Percentiles rank a stretch among this genome's conserved stretches.
Evolutionary conservation across 2,888 invertebrate species (phyloP).

Genomic region (Leptarthrus brevirostris): DNA sequence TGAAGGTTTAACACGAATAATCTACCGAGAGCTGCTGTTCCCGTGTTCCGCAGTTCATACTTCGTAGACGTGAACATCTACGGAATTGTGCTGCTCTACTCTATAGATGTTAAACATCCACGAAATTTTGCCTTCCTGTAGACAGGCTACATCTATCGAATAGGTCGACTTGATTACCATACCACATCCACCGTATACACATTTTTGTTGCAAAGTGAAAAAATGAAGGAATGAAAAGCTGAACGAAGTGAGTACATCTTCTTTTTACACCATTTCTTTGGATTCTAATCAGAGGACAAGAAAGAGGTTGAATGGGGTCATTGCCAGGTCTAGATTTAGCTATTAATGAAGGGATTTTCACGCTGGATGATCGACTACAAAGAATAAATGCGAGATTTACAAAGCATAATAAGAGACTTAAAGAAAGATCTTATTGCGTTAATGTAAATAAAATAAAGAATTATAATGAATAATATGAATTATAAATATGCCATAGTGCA

Average conservation of each 20-base stretch:
- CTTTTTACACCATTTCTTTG: slow-evolving; percentile 20
- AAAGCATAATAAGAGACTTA: too few relatives aligned
- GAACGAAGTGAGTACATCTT: slow-evolving; percentile 7
- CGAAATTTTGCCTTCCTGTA: not conserved
- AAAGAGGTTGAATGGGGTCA: slow-evolving; percentile 34
- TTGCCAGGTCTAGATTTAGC: slow-evolving; percentile 28
- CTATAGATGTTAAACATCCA: not conserved
- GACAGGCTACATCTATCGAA: not conserved
- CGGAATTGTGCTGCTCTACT: not conserved
- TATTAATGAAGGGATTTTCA: too few relatives aligned
- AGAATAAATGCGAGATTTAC: too few relatives aligned
- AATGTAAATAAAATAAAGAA: too few relatives aligned
- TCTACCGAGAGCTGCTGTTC: not conserved
- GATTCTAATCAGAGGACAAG: slow-evolving; percentile 31
- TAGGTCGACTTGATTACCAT: slow-evolving; percentile 6
- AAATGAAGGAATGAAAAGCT: not conserved
- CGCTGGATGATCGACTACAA: too few relatives aligned
- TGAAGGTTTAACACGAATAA: not conserved
- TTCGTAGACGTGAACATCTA: not conserved
- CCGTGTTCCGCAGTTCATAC: too few relatives aligned
- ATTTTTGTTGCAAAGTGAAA: slow-evolving; percentile 21
- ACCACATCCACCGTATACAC: not conserved
- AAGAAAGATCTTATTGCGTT: too few relatives aligned
- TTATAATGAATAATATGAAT: too few relatives aligned
- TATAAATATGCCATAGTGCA: too few relatives aligned